Conservation (phyloP, 2,888 invertebrate species). For the Ormyrus labotus region DNA sequence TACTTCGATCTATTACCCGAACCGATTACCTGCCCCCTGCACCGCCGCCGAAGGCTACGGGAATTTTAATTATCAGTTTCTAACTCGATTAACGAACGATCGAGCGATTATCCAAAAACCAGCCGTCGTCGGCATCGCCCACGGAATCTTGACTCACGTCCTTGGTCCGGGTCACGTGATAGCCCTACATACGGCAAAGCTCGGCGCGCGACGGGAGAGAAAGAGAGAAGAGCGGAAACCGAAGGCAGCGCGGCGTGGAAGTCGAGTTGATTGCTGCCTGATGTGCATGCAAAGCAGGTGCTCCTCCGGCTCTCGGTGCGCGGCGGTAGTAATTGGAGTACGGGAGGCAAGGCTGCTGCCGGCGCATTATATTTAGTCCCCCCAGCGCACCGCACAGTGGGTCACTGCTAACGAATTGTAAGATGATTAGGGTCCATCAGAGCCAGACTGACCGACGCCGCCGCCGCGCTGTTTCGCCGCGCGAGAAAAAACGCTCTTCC, state of each 20-base stretch:
- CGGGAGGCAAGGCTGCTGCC: constrained; percentile 69
- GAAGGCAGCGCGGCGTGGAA: constrained; percentile 51
- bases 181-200: not conserved
- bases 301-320: constrained; percentile 53
- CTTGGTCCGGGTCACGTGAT: constrained; percentile 26
- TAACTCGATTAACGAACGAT: not conserved
- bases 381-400: constrained; percentile 61
- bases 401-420: constrained; percentile 74
- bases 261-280: constrained; percentile 67
- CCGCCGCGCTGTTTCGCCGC: not conserved
- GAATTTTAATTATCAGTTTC: not conserved
- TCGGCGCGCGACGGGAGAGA: no score
- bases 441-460: constrained; percentile 57
- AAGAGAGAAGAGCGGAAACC: constrained; percentile 61
- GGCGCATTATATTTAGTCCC: constrained; percentile 64
- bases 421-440: constrained; percentile 70
- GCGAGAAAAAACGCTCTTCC: not conserved
- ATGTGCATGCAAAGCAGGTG: constrained; percentile 73
- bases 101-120: not conserved
- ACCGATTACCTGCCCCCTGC: no score
- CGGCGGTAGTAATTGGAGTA: constrained; percentile 70
- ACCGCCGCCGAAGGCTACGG: no score
- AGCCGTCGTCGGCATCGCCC: not conserved
- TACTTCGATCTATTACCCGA: no score
- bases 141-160: constrained; percentile 7